phyloP scores from a whole-genome alignment of 2,888 invertebrate species.

The Morpho achilles region DNA sequence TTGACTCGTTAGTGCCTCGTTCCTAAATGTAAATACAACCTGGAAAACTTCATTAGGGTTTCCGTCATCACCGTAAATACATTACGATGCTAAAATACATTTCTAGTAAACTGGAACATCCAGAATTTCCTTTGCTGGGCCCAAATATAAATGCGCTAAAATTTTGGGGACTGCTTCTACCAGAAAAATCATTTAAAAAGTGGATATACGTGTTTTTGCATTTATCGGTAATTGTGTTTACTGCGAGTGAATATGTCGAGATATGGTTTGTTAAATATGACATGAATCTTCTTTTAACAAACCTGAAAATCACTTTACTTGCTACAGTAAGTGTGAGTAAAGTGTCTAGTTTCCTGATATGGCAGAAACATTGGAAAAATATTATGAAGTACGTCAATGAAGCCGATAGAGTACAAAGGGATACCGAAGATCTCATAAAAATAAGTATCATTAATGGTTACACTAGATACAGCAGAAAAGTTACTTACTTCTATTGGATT shows the following conservation, averaged over 20 bases:
- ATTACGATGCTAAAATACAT: constrained; percentile 39
- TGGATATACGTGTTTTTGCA: constrained; percentile 52
- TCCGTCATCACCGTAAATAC: neutral
- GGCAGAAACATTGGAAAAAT: constrained; percentile 53
- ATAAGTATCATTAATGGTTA: constrained; percentile 38
- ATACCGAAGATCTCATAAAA: constrained; percentile 35
- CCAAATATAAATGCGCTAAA: constrained; percentile 57
- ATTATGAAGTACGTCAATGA: constrained; percentile 57
- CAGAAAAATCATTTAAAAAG: constrained; percentile 38
- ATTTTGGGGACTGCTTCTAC: constrained; percentile 65
- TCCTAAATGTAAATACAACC: neutral
- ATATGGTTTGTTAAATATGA: constrained; percentile 61
- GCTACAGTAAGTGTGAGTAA: constrained; percentile 58
- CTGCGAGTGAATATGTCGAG: constrained; percentile 55
- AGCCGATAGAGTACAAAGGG: constrained; percentile 49
- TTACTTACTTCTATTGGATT: constrained; percentile 56
- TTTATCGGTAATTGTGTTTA: constrained; percentile 49
- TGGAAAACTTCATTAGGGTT: neutral
- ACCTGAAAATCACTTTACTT: constrained; percentile 61
- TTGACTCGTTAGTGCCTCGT: neutral
- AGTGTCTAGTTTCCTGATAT: constrained; percentile 49
- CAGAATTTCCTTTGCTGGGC: constrained; percentile 53
- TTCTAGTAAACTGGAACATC: constrained; percentile 52
- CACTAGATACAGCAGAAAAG: constrained; percentile 56
- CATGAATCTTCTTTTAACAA: constrained; percentile 53